Percentiles rank a stretch among this genome's conserved stretches.
phyloP scores from a whole-genome alignment of 2,797 vertebrate species.

The Melopsittacus undulatus region DNA sequence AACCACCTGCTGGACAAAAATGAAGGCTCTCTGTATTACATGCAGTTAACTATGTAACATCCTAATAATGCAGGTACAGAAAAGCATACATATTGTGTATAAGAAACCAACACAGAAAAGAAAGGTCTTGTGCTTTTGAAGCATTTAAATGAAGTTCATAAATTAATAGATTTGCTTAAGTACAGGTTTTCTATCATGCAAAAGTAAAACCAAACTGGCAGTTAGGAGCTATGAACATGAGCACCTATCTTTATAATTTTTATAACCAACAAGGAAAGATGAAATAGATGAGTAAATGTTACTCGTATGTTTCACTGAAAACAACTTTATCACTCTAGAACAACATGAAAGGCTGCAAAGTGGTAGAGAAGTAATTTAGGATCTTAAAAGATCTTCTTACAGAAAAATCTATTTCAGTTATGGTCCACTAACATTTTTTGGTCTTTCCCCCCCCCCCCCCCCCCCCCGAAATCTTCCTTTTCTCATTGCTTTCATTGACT shows the following conservation, averaged over 20 bases:
- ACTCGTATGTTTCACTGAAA: neutral
- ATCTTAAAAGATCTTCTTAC: neutral
- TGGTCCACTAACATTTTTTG: neutral
- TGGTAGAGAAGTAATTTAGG: neutral
- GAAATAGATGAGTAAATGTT: neutral
- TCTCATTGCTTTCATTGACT: neutral
- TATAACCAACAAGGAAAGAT: neutral
- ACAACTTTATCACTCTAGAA: neutral
- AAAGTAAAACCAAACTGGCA: neutral
- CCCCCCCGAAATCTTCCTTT: conserved; percentile 12
- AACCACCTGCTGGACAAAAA: neutral
- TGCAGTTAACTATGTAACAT: neutral
- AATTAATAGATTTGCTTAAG: neutral
- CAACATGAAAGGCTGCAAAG: neutral
- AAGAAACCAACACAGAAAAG: neutral
- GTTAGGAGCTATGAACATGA: neutral
- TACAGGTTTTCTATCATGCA: neutral
- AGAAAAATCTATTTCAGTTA: neutral
- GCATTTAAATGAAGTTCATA: neutral
- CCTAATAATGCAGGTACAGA: neutral
- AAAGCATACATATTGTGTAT: neutral
- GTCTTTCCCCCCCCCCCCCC: neutral
- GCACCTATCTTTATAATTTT: neutral
- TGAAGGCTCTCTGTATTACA: neutral
- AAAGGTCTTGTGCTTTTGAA: neutral